These are phyloP conservation scores for Rhea americana DNA, from an alignment of 2,113 vertebrate genomes.

Conservation along the genomic window DNA sequence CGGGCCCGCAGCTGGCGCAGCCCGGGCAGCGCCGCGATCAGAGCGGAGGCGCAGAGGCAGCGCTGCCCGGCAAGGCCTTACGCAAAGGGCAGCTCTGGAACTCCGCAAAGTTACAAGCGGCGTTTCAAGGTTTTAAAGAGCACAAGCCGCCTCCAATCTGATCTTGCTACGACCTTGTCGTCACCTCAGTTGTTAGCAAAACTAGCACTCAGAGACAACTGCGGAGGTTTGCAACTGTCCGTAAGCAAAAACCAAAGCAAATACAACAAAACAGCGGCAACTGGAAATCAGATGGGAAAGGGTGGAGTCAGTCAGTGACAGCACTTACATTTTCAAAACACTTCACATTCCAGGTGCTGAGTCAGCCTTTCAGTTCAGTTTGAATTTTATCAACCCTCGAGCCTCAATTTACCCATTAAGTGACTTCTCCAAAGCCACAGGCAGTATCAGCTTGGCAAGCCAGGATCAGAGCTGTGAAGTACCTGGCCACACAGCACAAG, in stretches of 20 bases:
- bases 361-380: fast-evolving
- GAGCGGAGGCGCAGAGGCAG: neutral
- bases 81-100: neutral
- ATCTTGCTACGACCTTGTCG: neutral
- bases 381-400: neutral
- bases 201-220: neutral
- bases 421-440: neutral
- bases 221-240: neutral
- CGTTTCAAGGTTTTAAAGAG: neutral
- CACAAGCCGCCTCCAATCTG: neutral
- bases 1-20: neutral
- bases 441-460: fast-evolving
- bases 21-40: neutral
- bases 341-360: neutral
- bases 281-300: neutral
- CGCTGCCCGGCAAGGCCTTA: slow-evolving; percentile 25
- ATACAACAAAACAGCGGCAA: neutral
- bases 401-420: slow-evolving; percentile 32
- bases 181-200: neutral
- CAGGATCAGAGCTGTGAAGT: neutral
- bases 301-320: neutral
- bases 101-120: neutral
- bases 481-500: neutral
- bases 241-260: neutral
- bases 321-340: neutral